Evolutionary conservation across 2,888 invertebrate species (phyloP), one percentile per base, ranked within the genome.

Genomic region (Ceriagrion tenellum): DNA sequence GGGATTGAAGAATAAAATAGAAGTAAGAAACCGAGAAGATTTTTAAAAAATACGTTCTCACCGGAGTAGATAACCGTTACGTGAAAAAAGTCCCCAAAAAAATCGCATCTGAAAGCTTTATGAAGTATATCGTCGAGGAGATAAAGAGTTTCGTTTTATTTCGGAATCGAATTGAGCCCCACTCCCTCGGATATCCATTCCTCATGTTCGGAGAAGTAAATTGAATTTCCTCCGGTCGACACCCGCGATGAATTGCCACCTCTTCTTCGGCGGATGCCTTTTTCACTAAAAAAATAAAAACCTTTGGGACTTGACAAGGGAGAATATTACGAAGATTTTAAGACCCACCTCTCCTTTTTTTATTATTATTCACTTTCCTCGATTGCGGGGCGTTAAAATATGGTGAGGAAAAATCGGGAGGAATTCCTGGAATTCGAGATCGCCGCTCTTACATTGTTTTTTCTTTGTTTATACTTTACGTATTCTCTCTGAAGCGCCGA

Each of bases 271-370:
- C 59, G 59, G 59, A 59, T 69, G 26, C n/a, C 23, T 23, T 69
- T 69, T 47, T 47, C 47, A 47, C 47, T 8, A 4, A 47, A 47
- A 47, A 47, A n/a, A n/a, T 63, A 63, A 23, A 59, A 26, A n/a
- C 69, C 69, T 69, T 59, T 20, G 69, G 69, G 69, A 26, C 23
- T 69, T 69, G 69, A 69, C 23, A 26, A 23, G 69, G 18, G 69
- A 69, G 69, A 69, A 69, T 69, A 69, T 69, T 69, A 26, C 69
- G 26, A 69, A 69, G 69, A 69, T 69, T 69, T 69, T 69, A 69
- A 69, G 26, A 1, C n/a, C 23, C 4, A 20, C 69, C 18, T 26
- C 59, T 59, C 59, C n/a, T 47, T 47, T 69, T 69, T 69, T n/a
- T 69, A 20, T 59, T 20, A 59, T 59, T 8, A 69, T 69, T 69